These are phyloP conservation scores for Epinephelus lanceolatus DNA, from an alignment of 2,113 vertebrate genomes.

Conservation along the genomic window DNA sequence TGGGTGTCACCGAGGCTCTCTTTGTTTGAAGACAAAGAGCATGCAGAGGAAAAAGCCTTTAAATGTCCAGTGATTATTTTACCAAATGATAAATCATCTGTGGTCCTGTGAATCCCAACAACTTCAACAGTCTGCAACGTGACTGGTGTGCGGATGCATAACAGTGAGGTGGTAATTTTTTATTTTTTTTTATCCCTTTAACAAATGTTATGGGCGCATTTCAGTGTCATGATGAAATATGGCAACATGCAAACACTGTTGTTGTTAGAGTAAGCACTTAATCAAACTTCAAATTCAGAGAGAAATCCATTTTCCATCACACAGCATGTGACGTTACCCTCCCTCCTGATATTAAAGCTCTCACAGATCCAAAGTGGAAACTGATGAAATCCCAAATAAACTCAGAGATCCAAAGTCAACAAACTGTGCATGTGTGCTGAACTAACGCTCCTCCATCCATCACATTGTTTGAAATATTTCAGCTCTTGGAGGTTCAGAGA, in stretches of 20 bases:
- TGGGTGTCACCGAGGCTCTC: no score
- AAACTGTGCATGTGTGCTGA: slow-evolving; percentile 2
- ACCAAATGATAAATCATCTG: no score
- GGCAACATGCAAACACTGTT: neutral
- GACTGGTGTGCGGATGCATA: no score
- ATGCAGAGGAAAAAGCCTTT: no score
- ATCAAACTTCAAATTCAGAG: neutral
- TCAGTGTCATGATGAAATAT: neutral
- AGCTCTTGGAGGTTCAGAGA: neutral
- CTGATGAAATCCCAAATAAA: slow-evolving; percentile 45
- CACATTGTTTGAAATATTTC: slow-evolving; percentile 1
- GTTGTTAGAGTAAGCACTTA: neutral
- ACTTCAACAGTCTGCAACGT: no score
- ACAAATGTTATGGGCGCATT: neutral
- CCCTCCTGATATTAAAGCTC: neutral
- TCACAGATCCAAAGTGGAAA: slow-evolving; percentile 10
- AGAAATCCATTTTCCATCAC: neutral
- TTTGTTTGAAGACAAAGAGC: no score
- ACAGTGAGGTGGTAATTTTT: neutral
- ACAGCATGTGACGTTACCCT: neutral
- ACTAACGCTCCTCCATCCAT: slow-evolving; percentile 5
- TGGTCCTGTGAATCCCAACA: no score
- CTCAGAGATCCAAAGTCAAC: slow-evolving; percentile 34
- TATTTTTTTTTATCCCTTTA: neutral
- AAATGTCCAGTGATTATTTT: no score